These are phyloP conservation scores for Philantomba maxwellii DNA, from an alignment of 2,113 vertebrate species.

Conservation along the genomic window DNA sequence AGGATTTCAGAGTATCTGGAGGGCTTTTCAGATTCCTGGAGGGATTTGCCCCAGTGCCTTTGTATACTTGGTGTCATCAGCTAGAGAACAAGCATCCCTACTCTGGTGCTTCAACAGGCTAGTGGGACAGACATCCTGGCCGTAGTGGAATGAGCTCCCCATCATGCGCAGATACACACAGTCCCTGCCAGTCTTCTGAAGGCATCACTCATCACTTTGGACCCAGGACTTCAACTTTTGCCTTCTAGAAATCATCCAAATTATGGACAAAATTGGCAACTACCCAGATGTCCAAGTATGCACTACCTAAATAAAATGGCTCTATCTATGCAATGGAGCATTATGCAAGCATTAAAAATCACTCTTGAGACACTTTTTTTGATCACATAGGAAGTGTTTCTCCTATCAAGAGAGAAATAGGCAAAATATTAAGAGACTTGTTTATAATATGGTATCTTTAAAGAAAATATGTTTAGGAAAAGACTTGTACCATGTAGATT, in stretches of 20 bases:
- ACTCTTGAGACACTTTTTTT: neutral
- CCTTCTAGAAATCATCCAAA: conserved; percentile 3
- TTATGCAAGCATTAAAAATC: neutral
- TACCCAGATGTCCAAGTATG: neutral
- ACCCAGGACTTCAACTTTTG: neutral
- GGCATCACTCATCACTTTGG: neutral
- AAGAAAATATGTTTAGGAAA: neutral
- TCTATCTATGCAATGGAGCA: neutral
- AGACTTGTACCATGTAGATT: neutral
- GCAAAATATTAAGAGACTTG: neutral
- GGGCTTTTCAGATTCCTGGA: neutral
- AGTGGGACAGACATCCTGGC: fast-evolving
- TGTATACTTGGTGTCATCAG: neutral
- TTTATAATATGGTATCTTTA: neutral
- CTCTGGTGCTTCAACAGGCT: neutral
- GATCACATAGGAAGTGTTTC: neutral
- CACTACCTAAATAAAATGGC: neutral
- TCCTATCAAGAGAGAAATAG: neutral
- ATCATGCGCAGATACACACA: neutral
- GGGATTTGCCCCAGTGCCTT: neutral
- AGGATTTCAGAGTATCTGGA: neutral
- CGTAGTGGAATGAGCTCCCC: neutral
- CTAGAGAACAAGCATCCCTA: neutral
- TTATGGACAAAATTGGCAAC: neutral
- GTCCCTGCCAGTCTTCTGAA: neutral